A percentile compares a stretch with the other conserved stretches of the same genome.
Conservation (phyloP, 1,140 invertebrate genomes). For the Drosophila subobscura region DNA sequence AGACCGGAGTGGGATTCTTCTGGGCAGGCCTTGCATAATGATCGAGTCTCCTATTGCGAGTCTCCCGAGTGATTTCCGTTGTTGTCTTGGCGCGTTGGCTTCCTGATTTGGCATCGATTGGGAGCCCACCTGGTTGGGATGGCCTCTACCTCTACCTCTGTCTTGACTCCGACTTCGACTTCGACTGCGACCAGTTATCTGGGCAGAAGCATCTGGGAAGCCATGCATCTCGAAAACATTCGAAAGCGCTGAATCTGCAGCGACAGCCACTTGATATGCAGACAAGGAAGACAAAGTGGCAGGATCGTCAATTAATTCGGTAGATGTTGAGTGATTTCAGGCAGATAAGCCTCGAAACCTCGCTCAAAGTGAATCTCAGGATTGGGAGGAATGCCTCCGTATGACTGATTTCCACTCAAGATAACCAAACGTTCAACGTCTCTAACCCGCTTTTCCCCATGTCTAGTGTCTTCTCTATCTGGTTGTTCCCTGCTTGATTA, state of each 20-base stretch:
- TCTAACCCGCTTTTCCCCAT: not conserved
- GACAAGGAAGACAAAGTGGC: constrained; percentile 58
- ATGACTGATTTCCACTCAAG: too few species aligned
- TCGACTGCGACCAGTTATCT: constrained; percentile 47
- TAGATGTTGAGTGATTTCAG: constrained; percentile 50
- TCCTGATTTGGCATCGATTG: constrained; percentile 67
- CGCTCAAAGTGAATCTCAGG: constrained; percentile 1
- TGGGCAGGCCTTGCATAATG: constrained; percentile 68
- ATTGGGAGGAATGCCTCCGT: not conserved
- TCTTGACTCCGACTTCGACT: not conserved
- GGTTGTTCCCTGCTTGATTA: constrained; percentile 49
- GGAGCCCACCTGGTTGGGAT: constrained; percentile 50
- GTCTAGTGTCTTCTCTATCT: not conserved
- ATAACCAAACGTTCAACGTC: too few species aligned
- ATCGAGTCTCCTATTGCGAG: constrained; percentile 43
- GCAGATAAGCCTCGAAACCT: constrained; percentile 26
- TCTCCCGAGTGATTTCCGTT: constrained; percentile 69
- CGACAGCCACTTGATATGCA: constrained; percentile 58
- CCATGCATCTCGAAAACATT: constrained; percentile 37
- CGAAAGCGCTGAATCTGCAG: constrained; percentile 33
- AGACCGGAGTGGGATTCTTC: constrained; percentile 27
- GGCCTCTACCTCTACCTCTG: constrained; percentile 25
- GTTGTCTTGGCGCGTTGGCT: constrained; percentile 58
- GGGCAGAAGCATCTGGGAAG: constrained; percentile 39
- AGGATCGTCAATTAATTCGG: constrained; percentile 62